Base-by-base conservation (phyloP, 2,797 vertebrate species). In the Sandelia bainsii region DNA sequence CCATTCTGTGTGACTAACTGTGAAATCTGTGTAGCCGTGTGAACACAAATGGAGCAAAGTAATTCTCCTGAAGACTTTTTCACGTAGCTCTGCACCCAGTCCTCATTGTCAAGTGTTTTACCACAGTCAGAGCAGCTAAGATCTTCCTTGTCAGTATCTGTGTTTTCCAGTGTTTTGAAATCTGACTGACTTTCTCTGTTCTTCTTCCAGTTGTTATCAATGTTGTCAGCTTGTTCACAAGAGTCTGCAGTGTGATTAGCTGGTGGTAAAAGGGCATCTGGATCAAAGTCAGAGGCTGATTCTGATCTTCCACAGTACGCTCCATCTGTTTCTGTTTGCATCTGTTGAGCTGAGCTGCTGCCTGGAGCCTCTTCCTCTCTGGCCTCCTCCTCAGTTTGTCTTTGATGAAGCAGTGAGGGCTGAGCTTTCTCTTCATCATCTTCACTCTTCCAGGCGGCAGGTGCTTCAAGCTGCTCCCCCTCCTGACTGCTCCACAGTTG, bases 21-120 rank as follows among this genome's bases (percentile, higher is more conserved):
- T 17, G 32, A 6, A 29, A 2, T 48, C 20, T 53, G 29, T 13
- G 32, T 25, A 20, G 44, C 37, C 37, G 1, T 40, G n/a, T 17
- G 8, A 50, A 42, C 49, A 45, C 75, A 78, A 39, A 52, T n/a
- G 32, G 58, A 46, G 58, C 58, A 72, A 29, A 23, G 0, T 0
- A 29, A 25, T 5, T 52, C 12, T 48, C 32, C 39, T 8, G 29
- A 27, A n/a, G n/a, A 5, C 12, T n/a, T 16, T 60, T 20, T 60
- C 16, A 8, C 1, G 27, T 20, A 6, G 12, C 17, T 42, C 40
- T 42, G 40, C 40, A 16, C 16, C 51, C 19, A 46, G 17, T 16
- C 32, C 39, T 58, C 29, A 3, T 8, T 17, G 14, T 40, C 8
- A 40, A 65, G 42, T 49, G n/a, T 59, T 59, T 53, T 53, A 53